Evolutionary conservation across 2,888 invertebrate genomes (phyloP), one percentile per base, ranked within the genome.

Genomic region (Cerceris ruficornis): DNA sequence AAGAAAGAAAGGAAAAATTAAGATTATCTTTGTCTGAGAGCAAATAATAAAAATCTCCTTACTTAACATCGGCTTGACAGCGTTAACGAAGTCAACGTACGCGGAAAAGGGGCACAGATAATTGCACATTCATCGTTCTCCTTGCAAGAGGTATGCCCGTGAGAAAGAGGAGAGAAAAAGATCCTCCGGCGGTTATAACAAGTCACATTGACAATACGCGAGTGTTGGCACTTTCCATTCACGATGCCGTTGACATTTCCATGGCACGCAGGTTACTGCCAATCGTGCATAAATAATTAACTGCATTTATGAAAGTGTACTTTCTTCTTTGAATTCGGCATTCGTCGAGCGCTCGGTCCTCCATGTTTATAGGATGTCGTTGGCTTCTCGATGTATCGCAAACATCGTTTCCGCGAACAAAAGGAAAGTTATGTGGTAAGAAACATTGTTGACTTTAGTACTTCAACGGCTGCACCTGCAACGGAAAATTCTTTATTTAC

Each of bases 221-320:
- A 39, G 28, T 28, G 28, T 73, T 7, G 67, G 59, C 65, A 69
- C 69, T 83, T 80, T 82, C 80, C 71, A 82, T 65, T 60, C 80
- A 57, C 60, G 75, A 52, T 69, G 69, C 74, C 83, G 80, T 82
- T 83, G 82, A 82, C 83, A 82, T 82, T 82, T 82, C 80, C 73
- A 54, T 69, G 68, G 59, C 72, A 65, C 50, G 55, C 62, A 60
- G 57, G 62, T 46, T 64, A 62, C 46, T 39, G 57, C 41, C 75
- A 75, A 74, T 80, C 82, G 57, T 43, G 72, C 81, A 83, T 83
- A 75, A 81, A 81, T 77, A 81, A 83, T 83, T 69, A 67, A 69
- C 42, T 46, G 67, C 73, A 68, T 57, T 75, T 71, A 71, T 66
- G 84, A 83, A 83, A 83, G 75, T 75, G 81, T 49, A 69, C 81